phyloP scores from a whole-genome alignment of 2,888 invertebrate species.

The Cyclophora punctaria region DNA sequence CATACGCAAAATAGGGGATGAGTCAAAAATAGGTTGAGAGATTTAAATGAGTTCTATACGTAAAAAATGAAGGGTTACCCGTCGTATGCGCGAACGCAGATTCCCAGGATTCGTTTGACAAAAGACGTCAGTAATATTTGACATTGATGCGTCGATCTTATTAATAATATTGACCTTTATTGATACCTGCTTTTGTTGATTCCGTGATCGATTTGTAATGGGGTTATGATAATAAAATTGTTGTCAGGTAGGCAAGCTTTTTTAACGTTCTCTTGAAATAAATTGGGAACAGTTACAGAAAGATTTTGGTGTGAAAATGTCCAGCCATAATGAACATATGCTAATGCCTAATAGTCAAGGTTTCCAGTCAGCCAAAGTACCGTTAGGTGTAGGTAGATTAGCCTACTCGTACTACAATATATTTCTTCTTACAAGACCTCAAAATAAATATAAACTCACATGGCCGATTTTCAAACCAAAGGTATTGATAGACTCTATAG shows the following conservation, averaged over 20 bases:
- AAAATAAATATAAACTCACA: no score
- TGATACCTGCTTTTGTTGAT: conserved; percentile 20
- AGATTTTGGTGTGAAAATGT: background rate
- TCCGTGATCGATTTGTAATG: conserved; percentile 27
- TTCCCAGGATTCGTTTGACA: conserved; percentile 50
- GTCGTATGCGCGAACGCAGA: conserved; percentile 36
- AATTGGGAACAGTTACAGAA: background rate
- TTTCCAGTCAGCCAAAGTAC: no score
- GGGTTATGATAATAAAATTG: background rate
- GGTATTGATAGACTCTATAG: no score
- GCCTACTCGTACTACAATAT: no score
- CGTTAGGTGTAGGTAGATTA: no score
- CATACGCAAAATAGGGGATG: conserved; percentile 64
- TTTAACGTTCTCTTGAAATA: no score
- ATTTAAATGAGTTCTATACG: conserved; percentile 68
- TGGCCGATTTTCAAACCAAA: no score
- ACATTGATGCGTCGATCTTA: conserved; percentile 53
- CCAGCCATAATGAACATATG: no score
- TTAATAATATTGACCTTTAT: conserved; percentile 35
- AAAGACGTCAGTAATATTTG: conserved; percentile 56
- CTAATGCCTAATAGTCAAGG: no score
- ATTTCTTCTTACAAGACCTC: no score
- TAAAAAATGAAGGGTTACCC: conserved; percentile 53
- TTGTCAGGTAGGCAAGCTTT: background rate
- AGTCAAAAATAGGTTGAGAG: conserved; percentile 26